A percentile compares a stretch with the other conserved stretches of the same genome.
Evolutionary conservation across 2,113 vertebrate genomes (phyloP).

Genomic region (Ailurus styani): DNA sequence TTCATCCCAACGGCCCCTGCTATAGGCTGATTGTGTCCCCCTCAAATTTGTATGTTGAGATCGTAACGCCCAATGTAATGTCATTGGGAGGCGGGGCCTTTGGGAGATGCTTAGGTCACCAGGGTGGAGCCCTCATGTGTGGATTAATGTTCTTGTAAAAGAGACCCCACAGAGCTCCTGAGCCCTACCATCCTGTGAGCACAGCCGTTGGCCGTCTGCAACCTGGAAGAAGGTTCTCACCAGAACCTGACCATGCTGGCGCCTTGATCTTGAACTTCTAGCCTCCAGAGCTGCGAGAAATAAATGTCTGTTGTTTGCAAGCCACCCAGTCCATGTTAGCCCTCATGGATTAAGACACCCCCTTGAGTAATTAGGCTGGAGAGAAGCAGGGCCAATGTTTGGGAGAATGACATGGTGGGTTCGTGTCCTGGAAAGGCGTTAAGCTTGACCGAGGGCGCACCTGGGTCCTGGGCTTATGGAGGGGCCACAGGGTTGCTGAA

Average conservation of each 20-base stretch:
- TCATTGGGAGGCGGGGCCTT: not conserved
- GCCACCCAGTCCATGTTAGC: not conserved
- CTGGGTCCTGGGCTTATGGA: not conserved
- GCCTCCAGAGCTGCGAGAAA: not conserved
- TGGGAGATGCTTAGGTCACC: not conserved
- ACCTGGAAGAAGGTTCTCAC: too few species aligned
- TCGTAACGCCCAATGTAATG: not conserved
- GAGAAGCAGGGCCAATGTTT: not conserved
- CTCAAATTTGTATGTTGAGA: not conserved
- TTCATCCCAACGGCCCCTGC: not conserved
- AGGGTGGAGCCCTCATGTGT: not conserved
- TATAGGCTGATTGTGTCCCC: not conserved
- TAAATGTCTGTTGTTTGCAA: not conserved
- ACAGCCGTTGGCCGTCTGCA: not conserved
- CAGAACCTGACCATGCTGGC: not conserved
- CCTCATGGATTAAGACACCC: not conserved
- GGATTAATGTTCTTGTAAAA: not conserved
- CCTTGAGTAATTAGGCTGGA: not conserved
- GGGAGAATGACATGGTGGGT: not conserved
- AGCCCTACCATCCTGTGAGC: not conserved
- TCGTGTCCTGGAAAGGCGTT: not conserved
- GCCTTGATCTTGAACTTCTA: not conserved
- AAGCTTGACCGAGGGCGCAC: not conserved
- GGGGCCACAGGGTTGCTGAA: not conserved
- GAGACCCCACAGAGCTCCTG: not conserved